A percentile compares a stretch with the other conserved stretches of the same genome.
Evolutionary conservation across 2,888 invertebrate species (phyloP).

Genomic region (Chrysolina americana): DNA sequence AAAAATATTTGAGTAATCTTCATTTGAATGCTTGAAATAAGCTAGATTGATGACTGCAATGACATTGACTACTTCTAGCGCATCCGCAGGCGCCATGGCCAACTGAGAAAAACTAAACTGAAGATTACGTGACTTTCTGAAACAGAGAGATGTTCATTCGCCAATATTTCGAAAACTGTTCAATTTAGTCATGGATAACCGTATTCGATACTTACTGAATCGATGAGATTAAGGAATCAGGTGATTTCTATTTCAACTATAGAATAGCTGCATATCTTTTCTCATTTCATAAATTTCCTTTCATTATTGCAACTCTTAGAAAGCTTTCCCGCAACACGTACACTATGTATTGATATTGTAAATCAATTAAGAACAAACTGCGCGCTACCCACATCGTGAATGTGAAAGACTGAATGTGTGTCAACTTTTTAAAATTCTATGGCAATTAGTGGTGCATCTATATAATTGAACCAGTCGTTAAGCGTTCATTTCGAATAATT

Average conservation of each 20-base stretch:
- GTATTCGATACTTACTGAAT: too few relatives aligned
- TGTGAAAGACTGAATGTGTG: slow-evolving; percentile 13
- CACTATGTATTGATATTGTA: slow-evolving; percentile 2
- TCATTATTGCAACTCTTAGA: slow-evolving; percentile 5
- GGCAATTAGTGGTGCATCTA: slow-evolving; percentile 17
- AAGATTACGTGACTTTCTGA: too few relatives aligned
- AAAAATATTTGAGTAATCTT: too few relatives aligned
- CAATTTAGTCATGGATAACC: too few relatives aligned
- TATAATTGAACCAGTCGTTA: slow-evolving; percentile 8
- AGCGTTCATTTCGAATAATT: slow-evolving; percentile 1
- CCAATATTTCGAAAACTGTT: too few relatives aligned
- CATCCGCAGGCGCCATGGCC: too few relatives aligned
- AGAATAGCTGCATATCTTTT: neutral
- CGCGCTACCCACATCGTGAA: neutral
- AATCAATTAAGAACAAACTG: slow-evolving; percentile 15
- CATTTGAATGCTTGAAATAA: too few relatives aligned
- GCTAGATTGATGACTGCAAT: too few relatives aligned
- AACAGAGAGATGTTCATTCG: too few relatives aligned
- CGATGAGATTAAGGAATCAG: too few relatives aligned
- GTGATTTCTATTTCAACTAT: neutral
- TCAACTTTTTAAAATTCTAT: slow-evolving; percentile 17
- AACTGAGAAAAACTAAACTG: too few relatives aligned
- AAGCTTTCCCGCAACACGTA: slow-evolving; percentile 21
- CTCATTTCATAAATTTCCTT: slow-evolving; percentile 9
- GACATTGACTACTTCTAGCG: too few relatives aligned